phyloP scores from a whole-genome alignment of 2,113 vertebrate genomes.

The Rhea americana region DNA sequence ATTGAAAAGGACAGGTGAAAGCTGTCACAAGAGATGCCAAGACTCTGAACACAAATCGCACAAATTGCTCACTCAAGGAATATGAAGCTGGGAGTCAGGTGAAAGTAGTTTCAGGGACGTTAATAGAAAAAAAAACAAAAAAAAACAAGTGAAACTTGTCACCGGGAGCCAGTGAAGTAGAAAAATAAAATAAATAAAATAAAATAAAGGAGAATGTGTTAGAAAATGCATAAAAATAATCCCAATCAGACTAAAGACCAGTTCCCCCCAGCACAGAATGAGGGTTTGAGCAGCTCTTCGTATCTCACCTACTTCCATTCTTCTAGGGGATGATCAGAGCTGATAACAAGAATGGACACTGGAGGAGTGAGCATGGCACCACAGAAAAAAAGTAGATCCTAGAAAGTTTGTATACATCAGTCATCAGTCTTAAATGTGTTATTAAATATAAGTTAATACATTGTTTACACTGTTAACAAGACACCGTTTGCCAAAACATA shows the following conservation, averaged over 20 bases:
- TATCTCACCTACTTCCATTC: background rate
- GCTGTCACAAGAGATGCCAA: background rate
- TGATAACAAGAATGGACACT: background rate
- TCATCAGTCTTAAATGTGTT: background rate
- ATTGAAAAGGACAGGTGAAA: background rate
- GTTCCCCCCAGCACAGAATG: no score
- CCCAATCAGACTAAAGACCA: no score
- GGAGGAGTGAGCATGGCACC: background rate
- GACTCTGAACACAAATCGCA: background rate
- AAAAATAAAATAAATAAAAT: no score
- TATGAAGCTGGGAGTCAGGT: background rate
- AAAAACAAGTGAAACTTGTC: background rate
- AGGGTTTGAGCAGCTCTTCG: no score
- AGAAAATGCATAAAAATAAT: no score
- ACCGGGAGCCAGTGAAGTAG: background rate
- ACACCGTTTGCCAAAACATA: background rate
- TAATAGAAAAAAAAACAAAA: background rate
- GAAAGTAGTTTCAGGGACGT: background rate
- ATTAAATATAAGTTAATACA: background rate
- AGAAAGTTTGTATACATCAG: background rate
- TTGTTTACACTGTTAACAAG: no score
- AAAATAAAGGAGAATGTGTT: no score
- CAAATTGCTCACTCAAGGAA: background rate
- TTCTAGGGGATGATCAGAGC: background rate
- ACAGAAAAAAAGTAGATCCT: background rate